These are phyloP conservation scores for Nycticebus coucang DNA, from an alignment of 2,113 vertebrate genomes.

Conservation along the genomic window DNA sequence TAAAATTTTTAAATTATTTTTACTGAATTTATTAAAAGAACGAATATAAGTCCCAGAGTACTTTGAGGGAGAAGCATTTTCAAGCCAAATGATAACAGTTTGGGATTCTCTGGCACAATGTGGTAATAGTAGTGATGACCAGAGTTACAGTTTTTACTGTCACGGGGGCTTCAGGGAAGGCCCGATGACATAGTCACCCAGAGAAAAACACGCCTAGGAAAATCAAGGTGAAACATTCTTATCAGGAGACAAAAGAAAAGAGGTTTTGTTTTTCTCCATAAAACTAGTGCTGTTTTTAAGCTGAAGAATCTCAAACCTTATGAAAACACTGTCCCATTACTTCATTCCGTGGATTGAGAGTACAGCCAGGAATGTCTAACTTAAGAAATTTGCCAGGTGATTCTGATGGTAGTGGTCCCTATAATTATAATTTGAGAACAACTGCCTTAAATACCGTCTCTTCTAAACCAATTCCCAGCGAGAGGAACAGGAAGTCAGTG, in stretches of 20 bases:
- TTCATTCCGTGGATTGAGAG: not conserved
- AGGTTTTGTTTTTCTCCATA: not conserved
- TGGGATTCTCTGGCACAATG: not conserved
- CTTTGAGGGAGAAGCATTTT: not conserved
- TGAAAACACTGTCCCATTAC: not conserved
- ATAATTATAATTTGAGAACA: not conserved
- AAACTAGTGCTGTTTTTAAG: not conserved
- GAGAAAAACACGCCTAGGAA: not conserved
- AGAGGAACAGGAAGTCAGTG: not conserved
- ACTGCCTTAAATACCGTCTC: not conserved
- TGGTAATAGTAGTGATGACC: not conserved
- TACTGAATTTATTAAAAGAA: not conserved
- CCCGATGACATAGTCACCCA: not conserved
- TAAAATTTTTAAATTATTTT: not conserved
- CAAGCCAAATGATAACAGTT: not conserved
- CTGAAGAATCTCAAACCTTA: not conserved
- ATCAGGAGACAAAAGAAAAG: not conserved
- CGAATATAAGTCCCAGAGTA: not conserved
- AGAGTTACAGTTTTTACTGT: not conserved
- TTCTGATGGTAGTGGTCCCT: not conserved
- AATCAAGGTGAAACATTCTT: not conserved
- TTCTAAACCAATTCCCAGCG: not conserved
- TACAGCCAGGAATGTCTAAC: not conserved
- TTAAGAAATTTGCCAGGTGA: not conserved
- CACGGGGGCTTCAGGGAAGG: not conserved